These are phyloP conservation scores for Sminthurides bifidus DNA, from an alignment of 1,140 invertebrate genomes.

Conservation along the genomic window DNA sequence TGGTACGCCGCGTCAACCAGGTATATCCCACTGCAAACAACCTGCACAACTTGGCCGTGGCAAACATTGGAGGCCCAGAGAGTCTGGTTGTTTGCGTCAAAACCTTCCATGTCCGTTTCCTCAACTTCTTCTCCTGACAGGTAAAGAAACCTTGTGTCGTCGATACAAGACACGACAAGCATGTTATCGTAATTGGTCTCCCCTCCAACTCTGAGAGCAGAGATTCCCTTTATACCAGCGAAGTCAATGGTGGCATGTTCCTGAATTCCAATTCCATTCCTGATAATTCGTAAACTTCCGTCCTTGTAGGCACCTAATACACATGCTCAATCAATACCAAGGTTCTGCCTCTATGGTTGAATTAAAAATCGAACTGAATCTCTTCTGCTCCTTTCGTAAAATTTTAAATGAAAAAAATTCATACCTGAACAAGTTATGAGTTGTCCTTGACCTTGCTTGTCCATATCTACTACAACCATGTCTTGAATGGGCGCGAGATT, in stretches of 20 bases:
- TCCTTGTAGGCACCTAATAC: slow-evolving; percentile 77
- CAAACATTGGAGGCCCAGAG: slow-evolving; percentile 85
- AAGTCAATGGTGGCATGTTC: slow-evolving; percentile 96
- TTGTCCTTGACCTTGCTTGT: slow-evolving; percentile 93
- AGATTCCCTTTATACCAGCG: slow-evolving; percentile 93
- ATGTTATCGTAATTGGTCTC: slow-evolving; percentile 64
- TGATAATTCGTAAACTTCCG: slow-evolving; percentile 89
- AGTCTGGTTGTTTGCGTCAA: slow-evolving; percentile 80
- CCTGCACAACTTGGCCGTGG: slow-evolving; percentile 67
- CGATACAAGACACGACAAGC: slow-evolving; percentile 84
- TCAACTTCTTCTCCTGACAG: slow-evolving; percentile 91
- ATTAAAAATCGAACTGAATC: too few species aligned
- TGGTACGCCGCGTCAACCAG: slow-evolving; percentile 53
- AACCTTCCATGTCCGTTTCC: slow-evolving; percentile 84
- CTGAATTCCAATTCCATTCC: slow-evolving; percentile 95
- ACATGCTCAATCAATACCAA: too few species aligned
- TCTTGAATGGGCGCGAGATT: slow-evolving; percentile 91
- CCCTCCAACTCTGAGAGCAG: slow-evolving; percentile 70
- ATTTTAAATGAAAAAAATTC: too few species aligned
- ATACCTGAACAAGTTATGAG: slow-evolving; percentile 92
- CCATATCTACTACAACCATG: slow-evolving; percentile 71
- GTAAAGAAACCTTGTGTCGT: slow-evolving; percentile 78
- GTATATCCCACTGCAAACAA: slow-evolving; percentile 60
- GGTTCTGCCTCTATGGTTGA: too few species aligned
- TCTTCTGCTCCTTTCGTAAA: too few species aligned